Base-by-base conservation (phyloP, 53 echinoderm and acorn worm genomes). In the Crossaster papposus region DNA sequence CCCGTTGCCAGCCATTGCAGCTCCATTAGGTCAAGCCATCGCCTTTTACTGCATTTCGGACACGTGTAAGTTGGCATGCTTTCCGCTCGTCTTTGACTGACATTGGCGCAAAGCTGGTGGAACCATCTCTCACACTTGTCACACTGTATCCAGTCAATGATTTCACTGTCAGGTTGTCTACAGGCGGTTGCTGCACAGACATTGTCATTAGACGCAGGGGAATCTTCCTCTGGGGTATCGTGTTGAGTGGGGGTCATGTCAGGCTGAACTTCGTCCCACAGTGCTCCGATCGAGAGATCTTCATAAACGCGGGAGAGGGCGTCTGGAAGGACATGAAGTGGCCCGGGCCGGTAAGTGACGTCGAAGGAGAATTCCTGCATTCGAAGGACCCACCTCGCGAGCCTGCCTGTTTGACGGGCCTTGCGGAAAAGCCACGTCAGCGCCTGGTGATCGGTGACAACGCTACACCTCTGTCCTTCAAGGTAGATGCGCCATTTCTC, bases 391-490 rank as follows among this genome's bases (percentile, higher is more conserved):
- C 88, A 92, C 14, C 92, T 68, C 17, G 88, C 78, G 3, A 91
- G 73, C 64, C 81, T 79, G 30, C 88, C 88, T 70, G 86, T 79
- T 50, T 71, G 82, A 54, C 89, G 44, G 81, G 68, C 72, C n/a
- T 92, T 92, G 2, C 73, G 38, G 63, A 92, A 92, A 34, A 88
- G 72, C 89, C 92, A 92, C 28, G 70, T 71, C 11, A 92, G 74
- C 18, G 92, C 89, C 54, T 89, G 92, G 72, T 92, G 88, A 62
- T 92, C 92, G 23, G 88, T 88, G 32, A 77, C 51, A 12, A 78
- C 78, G 13, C 2, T 78, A 50, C 78, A 78, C 4, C 78, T 13
- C 23, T 78, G 7, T 78, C 78, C 78, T 22, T 78, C 78, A 12
- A 78, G 5, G 24, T 78, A 65, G 34, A 33, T 28, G 14, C 85